Evolutionary conservation across 2,113 vertebrate species (phyloP).

Genomic region (Stigmatopora argus): DNA sequence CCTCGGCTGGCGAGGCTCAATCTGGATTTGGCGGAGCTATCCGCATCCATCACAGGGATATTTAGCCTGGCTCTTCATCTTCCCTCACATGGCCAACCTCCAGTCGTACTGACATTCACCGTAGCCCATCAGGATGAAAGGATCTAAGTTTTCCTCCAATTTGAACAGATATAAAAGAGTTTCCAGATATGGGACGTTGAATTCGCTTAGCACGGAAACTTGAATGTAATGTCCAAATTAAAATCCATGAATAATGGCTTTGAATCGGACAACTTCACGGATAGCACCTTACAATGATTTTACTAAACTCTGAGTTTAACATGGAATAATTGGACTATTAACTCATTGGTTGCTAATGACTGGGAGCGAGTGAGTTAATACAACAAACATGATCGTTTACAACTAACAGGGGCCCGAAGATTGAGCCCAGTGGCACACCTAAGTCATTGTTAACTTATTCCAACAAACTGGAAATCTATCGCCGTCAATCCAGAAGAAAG

Average conservation of each 20-base stretch:
- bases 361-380: too few species aligned
- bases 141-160: conserved; percentile 16
- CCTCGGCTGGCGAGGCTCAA: conserved; percentile 58
- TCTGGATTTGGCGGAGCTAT: conserved; percentile 65
- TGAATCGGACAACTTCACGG: not conserved
- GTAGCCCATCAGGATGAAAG: conserved; percentile 5
- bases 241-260: not conserved
- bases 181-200: not conserved
- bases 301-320: not conserved
- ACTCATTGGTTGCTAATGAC: too few species aligned
- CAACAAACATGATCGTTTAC: too few species aligned
- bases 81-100: conserved; percentile 41
- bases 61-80: conserved; percentile 46
- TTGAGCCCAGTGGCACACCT: too few species aligned
- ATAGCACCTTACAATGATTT: not conserved
- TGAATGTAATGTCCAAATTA: too few species aligned
- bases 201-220: not conserved
- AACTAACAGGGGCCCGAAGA: too few species aligned
- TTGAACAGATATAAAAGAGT: not conserved
- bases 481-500: too few species aligned
- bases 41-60: conserved; percentile 59
- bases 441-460: too few species aligned
- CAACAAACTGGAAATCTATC: too few species aligned
- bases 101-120: conserved; percentile 14
- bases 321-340: not conserved